Evolutionary conservation across 2,888 invertebrate genomes (phyloP).

Genomic region (Hypercompe scribonia): DNA sequence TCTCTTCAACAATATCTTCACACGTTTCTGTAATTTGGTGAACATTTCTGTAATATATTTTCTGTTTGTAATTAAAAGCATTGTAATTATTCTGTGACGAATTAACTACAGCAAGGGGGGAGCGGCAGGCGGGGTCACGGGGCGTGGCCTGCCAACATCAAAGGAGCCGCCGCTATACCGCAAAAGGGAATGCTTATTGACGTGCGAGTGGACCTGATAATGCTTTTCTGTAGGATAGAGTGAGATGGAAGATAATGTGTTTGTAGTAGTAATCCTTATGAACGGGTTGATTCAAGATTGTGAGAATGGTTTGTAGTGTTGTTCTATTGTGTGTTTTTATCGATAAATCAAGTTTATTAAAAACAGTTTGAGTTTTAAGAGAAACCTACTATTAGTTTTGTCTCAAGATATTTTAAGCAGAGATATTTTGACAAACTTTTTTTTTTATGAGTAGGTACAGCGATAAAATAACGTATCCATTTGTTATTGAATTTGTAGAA

Average conservation of each 20-base stretch:
- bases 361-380: background rate
- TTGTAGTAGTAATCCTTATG: conserved; percentile 79
- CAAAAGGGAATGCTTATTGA: conserved; percentile 73
- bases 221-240: conserved; percentile 37
- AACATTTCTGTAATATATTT: conserved; percentile 64
- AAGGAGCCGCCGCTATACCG: conserved; percentile 77
- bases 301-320: conserved; percentile 74
- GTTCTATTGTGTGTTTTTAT: conserved; percentile 47
- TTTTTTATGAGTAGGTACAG: too few species aligned
- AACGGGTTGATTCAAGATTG: conserved; percentile 83
- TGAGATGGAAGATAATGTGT: conserved; percentile 63
- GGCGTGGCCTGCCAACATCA: conserved; percentile 79
- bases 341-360: conserved; percentile 29
- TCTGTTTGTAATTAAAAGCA: conserved; percentile 81
- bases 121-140: conserved; percentile 61
- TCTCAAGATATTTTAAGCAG: background rate
- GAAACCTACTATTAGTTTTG: background rate
- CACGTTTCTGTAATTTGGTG: conserved; percentile 38
- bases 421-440: background rate
- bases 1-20: conserved; percentile 5
- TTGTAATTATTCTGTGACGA: conserved; percentile 84
- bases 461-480: too few species aligned
- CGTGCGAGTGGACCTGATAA: conserved; percentile 60
- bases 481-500: too few species aligned
- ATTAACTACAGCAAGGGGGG: conserved; percentile 72